Percentiles rank a stretch among this genome's conserved stretches.
Evolutionary conservation across 2,113 vertebrate species (phyloP).

Genomic region (Crotalus helleri): DNA sequence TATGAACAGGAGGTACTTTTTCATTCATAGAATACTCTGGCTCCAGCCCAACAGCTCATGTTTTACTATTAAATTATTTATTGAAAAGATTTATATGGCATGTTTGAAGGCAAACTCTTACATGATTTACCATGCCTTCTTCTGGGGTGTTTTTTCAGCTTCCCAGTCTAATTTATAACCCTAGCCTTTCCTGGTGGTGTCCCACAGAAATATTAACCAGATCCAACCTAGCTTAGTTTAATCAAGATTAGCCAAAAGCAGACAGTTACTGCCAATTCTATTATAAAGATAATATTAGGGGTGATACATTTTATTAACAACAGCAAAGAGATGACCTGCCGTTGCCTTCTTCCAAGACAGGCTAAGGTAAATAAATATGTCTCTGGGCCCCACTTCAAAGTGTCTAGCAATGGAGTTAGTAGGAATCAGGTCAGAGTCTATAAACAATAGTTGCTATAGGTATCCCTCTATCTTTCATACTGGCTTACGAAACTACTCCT

Average conservation of each 20-base stretch:
- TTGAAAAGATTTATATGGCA: not conserved
- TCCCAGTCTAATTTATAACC: not conserved
- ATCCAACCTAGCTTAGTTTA: not conserved
- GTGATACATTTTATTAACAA: not conserved
- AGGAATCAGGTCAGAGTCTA: not conserved
- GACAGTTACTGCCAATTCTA: not conserved
- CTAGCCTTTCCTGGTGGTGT: not conserved
- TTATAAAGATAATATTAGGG: not conserved
- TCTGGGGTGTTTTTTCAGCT: not conserved
- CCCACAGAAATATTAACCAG: not conserved
- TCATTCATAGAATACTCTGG: not conserved
- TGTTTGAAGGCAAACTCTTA: not conserved
- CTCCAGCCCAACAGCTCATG: not conserved
- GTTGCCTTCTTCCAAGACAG: not conserved
- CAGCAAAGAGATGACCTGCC: not conserved
- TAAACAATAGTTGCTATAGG: not conserved
- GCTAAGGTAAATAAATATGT: not conserved
- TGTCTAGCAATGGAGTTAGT: not conserved
- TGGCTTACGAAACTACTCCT: not conserved
- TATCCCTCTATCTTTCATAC: not conserved
- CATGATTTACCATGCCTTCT: not conserved
- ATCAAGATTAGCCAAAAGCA: not conserved
- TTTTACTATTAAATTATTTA: not conserved
- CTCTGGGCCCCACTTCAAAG: not conserved
- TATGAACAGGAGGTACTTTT: not conserved